Evolutionary conservation across 2,113 vertebrate species (phyloP), one percentile per base, ranked within the genome.

Genomic region (Myiozetetes cayanensis): DNA sequence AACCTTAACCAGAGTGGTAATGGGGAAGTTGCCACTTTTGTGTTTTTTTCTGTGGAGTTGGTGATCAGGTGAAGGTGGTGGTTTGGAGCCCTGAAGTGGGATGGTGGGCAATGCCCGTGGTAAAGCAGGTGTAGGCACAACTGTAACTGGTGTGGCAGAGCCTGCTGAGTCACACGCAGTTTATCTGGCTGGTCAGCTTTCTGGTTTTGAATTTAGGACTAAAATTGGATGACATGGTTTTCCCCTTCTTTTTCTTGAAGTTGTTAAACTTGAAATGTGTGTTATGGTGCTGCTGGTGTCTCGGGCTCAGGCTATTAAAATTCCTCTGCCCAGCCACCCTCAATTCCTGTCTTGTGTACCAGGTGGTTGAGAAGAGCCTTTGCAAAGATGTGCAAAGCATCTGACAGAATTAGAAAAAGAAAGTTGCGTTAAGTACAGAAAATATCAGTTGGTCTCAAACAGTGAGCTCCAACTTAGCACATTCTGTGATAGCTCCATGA

Each of bases 151-250:
- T 52, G 47, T 19, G 31, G 52, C 35, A 61, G 17, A 35, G n/a
- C 68, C 24, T 1, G 0, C 63, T 15, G 11, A 59, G 28, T 71
- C 30, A 13, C 33, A 13, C 4, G 4, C 20, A 15, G 30, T n/a
- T 21, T 49, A 0, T 23, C 33, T n/a, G 37, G 15, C 31, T 7
- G 15, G 50, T 41, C 46, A 24, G 44, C 66, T 75, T 61, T 55
- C 53, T 89, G 49, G 15, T 23, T 67, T 78, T 55, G 47, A 85
- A 33, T 5, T 56, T 35, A 41, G 35, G 4, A 24, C 52, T 72
- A 25, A 93, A 73, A 56, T 39, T 30, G 18, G 15, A 12, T 33
- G 14, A 22, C 4, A 4, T 16, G 55, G 21, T 27, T 73, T 92
- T 83, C 31, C 12, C 7, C 30, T 63, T 65, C 7, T 72, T 44